Evolutionary conservation across 1,140 invertebrate species (phyloP).

Genomic region (Trichomalopsis sarcophagae): DNA sequence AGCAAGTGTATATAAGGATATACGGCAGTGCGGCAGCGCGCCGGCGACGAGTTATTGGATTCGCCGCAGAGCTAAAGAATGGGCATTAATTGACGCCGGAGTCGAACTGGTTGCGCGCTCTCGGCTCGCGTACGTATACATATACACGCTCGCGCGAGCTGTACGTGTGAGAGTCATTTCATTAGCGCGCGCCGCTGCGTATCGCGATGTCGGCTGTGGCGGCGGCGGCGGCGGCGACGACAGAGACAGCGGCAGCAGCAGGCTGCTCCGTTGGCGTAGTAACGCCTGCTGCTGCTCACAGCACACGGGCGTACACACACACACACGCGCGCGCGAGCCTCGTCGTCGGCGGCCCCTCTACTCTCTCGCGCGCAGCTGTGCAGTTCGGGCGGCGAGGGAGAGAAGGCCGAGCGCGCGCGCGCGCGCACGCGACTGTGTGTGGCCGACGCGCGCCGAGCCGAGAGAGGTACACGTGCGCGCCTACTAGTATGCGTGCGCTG

Average conservation of each 20-base stretch:
- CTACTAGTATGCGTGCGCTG: constrained; percentile 31
- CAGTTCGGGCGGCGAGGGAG: constrained; percentile 1
- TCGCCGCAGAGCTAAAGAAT: constrained; percentile 5
- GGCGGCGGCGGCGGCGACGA: constrained; percentile 49
- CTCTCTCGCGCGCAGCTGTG: background rate
- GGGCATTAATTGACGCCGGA: constrained; percentile 13
- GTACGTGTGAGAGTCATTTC: constrained; percentile 14
- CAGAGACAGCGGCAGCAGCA: background rate
- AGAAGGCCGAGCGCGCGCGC: constrained; percentile 7
- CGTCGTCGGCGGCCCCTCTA: constrained; percentile 34
- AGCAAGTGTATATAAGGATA: background rate
- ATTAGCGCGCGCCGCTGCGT: constrained; percentile 24
- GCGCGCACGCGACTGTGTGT: constrained; percentile 45
- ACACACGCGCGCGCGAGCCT: background rate
- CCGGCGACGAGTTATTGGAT: constrained; percentile 9
- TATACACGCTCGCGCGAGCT: background rate
- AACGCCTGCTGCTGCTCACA: background rate
- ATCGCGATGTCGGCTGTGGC: constrained; percentile 29
- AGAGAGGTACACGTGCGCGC: constrained; percentile 40
- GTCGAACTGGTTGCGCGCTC: background rate
- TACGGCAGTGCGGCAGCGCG: background rate
- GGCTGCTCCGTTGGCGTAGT: constrained; percentile 19
- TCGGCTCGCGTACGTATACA: background rate
- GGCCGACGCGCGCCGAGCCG: constrained; percentile 25
- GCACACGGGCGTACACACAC: background rate